phyloP scores from a whole-genome alignment of 1,140 invertebrate genomes.

The Probaryconus sp. region DNA sequence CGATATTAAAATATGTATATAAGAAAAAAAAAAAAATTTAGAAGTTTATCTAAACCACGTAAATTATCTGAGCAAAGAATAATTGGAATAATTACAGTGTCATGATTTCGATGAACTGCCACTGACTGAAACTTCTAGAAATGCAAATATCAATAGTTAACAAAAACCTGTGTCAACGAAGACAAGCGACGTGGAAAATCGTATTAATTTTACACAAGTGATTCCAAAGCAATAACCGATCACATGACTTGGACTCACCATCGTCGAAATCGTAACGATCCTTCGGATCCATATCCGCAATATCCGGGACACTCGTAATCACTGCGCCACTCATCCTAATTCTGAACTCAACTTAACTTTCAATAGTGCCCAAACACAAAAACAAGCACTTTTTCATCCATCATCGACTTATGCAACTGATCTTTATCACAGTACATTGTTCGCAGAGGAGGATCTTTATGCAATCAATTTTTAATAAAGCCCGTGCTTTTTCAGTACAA shows the following conservation, averaged over 20 bases:
- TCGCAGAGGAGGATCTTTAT: slow-evolving; percentile 49
- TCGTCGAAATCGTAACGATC: slow-evolving; percentile 73
- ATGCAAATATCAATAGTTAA: too few species aligned
- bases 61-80: too few species aligned
- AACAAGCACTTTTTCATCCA: slow-evolving; percentile 41
- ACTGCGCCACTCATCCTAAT: slow-evolving; percentile 65
- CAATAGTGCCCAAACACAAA: slow-evolving; percentile 22
- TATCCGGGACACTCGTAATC: slow-evolving; percentile 68
- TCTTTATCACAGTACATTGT: slow-evolving; percentile 54
- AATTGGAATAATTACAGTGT: too few species aligned
- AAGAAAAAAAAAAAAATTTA: too few species aligned
- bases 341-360: slow-evolving; percentile 31
- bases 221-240: too few species aligned
- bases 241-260: slow-evolving; percentile 56
- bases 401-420: slow-evolving; percentile 35
- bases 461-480: slow-evolving; percentile 37
- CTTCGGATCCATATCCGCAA: slow-evolving; percentile 72
- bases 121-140: too few species aligned
- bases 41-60: too few species aligned
- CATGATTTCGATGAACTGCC: too few species aligned
- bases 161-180: too few species aligned
- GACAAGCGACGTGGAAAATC: too few species aligned
- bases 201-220: too few species aligned
- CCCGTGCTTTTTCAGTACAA: not conserved
- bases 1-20: too few species aligned